Evolutionary conservation across 2,888 invertebrate species (phyloP), one percentile per base, ranked within the genome.

Genomic region (Diaphora mendica): DNA sequence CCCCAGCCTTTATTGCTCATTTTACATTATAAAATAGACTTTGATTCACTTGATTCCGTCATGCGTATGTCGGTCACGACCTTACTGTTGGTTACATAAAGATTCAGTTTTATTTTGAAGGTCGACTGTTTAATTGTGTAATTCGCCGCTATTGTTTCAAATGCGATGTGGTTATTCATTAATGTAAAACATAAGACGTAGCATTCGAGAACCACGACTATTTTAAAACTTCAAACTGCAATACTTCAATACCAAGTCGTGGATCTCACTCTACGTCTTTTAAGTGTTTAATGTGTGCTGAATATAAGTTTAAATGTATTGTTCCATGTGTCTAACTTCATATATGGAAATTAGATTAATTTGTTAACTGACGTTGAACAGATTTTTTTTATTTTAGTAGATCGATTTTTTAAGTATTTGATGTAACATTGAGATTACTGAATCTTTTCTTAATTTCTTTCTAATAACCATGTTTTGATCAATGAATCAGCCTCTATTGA

Each of bases 271-370:
- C 44, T 23, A 33, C 30, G 30, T 33, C 20, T 48, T 11, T 67
- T 30, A 7, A 65, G 15, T 68, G 33, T 68, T 39, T 55, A 35
- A n/a, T 2, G 33, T 55, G n/a, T 35, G 26, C 26, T 39, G 69
- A 59, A 44, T 23, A 44, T 33, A 65, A 30, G 65, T 71, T 39
- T 71, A 55, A 42, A 70, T 64, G 26, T 71, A 65, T 15, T 42
- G 55, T 39, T 55, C 48, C 15, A 48, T 65, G 51, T 55, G 65
- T 55, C 20, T 55, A 66, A 39, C 55, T 35, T 26, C 39, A n/a
- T 64, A 39, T 71, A 48, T 71, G 39, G n/a, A 64, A 39, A 3
- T 66, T 48, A 65, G 20, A 42, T 5, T 23, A 30, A 44, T 66
- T 72, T 59, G 4, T 44, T 64, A 65, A 51, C 65, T 64, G n/a